A percentile compares a stretch with the other conserved stretches of the same genome.
Conservation (phyloP, 2,113 vertebrate species). For the Okapia johnstoni region DNA sequence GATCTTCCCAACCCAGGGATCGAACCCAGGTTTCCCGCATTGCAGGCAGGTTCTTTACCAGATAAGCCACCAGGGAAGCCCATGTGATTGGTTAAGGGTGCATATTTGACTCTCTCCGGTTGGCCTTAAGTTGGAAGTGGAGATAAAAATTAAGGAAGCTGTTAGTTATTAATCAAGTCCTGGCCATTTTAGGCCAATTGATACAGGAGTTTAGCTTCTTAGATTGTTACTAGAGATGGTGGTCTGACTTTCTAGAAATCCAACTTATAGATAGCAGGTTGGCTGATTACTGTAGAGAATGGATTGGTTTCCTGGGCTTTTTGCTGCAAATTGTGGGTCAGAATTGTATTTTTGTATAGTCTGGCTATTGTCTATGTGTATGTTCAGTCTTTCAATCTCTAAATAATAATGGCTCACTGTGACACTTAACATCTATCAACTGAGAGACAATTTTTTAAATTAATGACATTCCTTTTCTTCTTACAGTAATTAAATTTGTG, state of each 20-base stretch:
- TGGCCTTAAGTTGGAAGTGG: not conserved
- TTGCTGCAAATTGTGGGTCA: not conserved
- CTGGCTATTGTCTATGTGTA: not conserved
- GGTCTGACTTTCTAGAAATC: not conserved
- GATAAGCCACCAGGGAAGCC: not conserved
- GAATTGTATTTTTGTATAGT: not conserved
- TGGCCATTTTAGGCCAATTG: not conserved
- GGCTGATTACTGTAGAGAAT: not conserved
- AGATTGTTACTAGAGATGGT: not conserved
- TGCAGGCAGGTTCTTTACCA: not conserved
- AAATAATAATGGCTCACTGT: not conserved
- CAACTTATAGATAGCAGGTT: not conserved
- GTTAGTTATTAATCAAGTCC: not conserved
- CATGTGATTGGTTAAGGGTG: not conserved
- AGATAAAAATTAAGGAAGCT: not conserved
- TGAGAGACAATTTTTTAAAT: not conserved
- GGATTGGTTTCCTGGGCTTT: not conserved
- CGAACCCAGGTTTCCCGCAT: fast-evolving
- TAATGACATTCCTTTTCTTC: not conserved
- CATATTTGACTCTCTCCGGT: not conserved
- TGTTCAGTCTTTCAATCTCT: not conserved
- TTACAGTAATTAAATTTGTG: not conserved
- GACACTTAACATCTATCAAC: not conserved
- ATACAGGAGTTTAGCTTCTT: not conserved
- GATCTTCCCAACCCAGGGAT: not conserved